phyloP scores from a whole-genome alignment of 1,140 invertebrate genomes.

The Dendrolimus kikuchii region DNA sequence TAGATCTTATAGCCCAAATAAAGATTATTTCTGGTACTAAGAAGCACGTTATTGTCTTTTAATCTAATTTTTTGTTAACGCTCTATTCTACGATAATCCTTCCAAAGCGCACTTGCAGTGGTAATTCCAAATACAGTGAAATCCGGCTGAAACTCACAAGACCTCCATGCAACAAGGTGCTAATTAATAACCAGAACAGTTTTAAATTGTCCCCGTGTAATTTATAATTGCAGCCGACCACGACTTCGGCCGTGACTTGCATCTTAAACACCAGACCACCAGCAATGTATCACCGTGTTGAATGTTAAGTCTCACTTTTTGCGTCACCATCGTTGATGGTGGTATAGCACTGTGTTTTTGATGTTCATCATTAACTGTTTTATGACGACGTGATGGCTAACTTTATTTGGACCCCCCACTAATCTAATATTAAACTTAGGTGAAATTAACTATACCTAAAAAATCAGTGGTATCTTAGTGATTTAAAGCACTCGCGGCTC shows the following conservation, averaged over 20 bases:
- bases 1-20: too few species aligned
- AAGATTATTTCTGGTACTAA: too few species aligned
- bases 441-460: too few species aligned
- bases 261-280: constrained; percentile 48
- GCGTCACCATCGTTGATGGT: background rate
- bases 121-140: too few species aligned
- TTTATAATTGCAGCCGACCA: constrained; percentile 14
- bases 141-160: background rate
- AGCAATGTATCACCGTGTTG: constrained; percentile 22
- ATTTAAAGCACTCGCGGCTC: too few species aligned
- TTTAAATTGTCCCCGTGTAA: constrained; percentile 9
- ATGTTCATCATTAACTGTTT: background rate
- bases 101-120: too few species aligned
- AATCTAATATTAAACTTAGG: too few species aligned
- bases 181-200: constrained; percentile 2
- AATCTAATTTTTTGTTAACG: too few species aligned
- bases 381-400: background rate
- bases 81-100: too few species aligned
- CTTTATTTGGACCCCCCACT: background rate
- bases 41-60: too few species aligned
- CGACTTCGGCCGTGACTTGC: constrained; percentile 9
- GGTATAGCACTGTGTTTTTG: background rate
- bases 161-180: background rate
- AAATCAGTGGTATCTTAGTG: too few species aligned
- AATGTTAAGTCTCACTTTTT: constrained; percentile 23